These are phyloP conservation scores for Platycheirus rosarum DNA, from an alignment of 2,888 invertebrate species.

Conservation along the genomic window DNA sequence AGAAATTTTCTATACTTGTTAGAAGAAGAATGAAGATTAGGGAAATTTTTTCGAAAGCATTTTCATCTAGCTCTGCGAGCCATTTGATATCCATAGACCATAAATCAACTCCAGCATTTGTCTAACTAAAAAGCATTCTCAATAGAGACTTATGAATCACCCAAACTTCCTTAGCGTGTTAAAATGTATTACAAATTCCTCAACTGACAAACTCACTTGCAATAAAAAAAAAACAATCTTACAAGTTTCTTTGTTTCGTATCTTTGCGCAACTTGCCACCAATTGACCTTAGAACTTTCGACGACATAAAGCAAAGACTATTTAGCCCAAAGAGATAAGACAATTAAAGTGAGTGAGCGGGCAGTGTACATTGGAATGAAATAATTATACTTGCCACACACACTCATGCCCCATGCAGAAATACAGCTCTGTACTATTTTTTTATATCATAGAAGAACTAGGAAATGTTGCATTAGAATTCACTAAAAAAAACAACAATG, in stretches of 20 bases:
- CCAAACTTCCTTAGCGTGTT: too few species aligned
- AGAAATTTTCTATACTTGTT: too few species aligned
- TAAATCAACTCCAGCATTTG: too few species aligned
- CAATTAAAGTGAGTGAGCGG: not conserved
- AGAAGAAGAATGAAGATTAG: too few species aligned
- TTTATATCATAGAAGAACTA: constrained; percentile 26
- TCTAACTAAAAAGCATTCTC: too few species aligned
- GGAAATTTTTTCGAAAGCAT: too few species aligned
- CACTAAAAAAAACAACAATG: constrained; percentile 22
- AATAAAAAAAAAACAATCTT: not conserved
- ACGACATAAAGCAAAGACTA: constrained; percentile 46
- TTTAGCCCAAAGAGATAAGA: constrained; percentile 65
- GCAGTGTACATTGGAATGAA: constrained; percentile 34
- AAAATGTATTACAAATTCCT: too few species aligned
- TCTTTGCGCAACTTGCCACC: constrained; percentile 39
- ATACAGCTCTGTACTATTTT: not conserved
- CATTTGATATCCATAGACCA: too few species aligned
- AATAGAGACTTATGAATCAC: too few species aligned
- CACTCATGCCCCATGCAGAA: not conserved
- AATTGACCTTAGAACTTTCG: constrained; percentile 60
- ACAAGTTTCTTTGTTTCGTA: constrained; percentile 32
- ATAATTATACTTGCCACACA: constrained; percentile 52
- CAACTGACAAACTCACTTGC: too few species aligned
- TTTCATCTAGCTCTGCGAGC: too few species aligned
- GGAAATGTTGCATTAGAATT: constrained; percentile 55